Base-by-base conservation (phyloP, 2,113 vertebrate genomes). In the Syrmaticus mikado region DNA sequence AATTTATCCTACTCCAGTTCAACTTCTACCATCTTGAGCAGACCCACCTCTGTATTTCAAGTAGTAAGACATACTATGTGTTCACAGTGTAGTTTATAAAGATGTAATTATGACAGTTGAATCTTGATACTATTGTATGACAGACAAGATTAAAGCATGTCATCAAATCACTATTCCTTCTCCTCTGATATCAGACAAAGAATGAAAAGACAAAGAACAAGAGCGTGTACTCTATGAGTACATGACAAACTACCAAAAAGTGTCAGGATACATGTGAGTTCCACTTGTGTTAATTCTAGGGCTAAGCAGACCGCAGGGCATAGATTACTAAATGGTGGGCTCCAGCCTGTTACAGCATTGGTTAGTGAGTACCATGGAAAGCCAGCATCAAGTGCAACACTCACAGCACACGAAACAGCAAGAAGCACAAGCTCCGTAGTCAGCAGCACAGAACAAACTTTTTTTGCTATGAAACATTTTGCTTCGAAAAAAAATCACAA, bases 331-430 rank as follows among this genome's bases (percentile, higher is more conserved):
- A 40, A 22, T 28, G 77, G 40, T n/a, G 10, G 48, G 76, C 20
- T 65, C 19, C 8, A 9, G 61, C 10, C 25, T 24, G 8, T 16
- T 22, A 52, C 34, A 72, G 38, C 27, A 5, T 36, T 2, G 1
- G 32, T 13, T 6, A 1, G 11, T 4, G 8, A 65, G 0, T 6
- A 60, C 4, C 4, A 64, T 60, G 41, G 36, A 81, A 72, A 46
- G 13, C 6, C 25, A 67, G 19, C 6, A 52, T 12, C 50, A 78
- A 45, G 3, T 57, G 12, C 34, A 67, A 14, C 16, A 74, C n/a
- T 3, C 2, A 15, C 12, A 36, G 8, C 8, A 75, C 11, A 55
- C 3, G 64, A 40, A 77, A 8, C 8, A 55, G 10, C 0, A 5
- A 60, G 41, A 17, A 75, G 16, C n/a, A 48, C 7, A 11, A 46